Evolutionary conservation across 2,113 vertebrate species (phyloP), one percentile per base, ranked within the genome.

Genomic region (Vidua chalybeata): DNA sequence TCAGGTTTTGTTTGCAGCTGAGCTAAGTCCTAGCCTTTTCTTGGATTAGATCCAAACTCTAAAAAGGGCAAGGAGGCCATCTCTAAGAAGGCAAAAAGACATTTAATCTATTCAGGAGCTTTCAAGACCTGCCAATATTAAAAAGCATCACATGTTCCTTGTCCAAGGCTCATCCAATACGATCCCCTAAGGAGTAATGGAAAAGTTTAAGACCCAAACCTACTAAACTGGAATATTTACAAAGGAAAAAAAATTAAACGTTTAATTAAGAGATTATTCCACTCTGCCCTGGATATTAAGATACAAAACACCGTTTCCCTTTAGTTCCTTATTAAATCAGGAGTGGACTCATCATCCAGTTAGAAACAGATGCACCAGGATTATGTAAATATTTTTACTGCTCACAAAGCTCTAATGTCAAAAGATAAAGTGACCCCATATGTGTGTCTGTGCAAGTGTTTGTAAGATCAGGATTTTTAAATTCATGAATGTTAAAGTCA

Each of bases 1-100:
- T 28, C 37, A 73, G 82, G 62, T 76, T 93, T 89, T 79, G n/a
- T 73, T 76, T 62, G 48, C 3, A 3, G 54, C 67, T 66, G 26
- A 92, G 80, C n/a, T 77, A 77, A 88, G 22, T 90, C 46, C 24
- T 24, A 76, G 26, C 20, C 61, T 91, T 71, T 74, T 55, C 64
- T 69, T 94, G 89, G 73, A 89, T 78, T 81, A 91, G 56, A 77
- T 54, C 63, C 75, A 83, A 88, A 79, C 72, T 76, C 71, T 73
- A 82, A 74, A 77, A 69, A 82, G 30, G 88, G 59, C 49, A 91
- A 83, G 90, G 56, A 71, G 74, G 56, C 35, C 43, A 78, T 9
- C 69, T 71, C 37, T 71, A 78, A 62, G 69, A 81, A 90, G 62
- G 55, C 37, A 78, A 94, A 84, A 82, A 85, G 54, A 51, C 46